A percentile compares a stretch with the other conserved stretches of the same genome.
phyloP scores from a whole-genome alignment of 37 sponge, comb jelly and placozoan genomes.

The Ianthella basta region DNA sequence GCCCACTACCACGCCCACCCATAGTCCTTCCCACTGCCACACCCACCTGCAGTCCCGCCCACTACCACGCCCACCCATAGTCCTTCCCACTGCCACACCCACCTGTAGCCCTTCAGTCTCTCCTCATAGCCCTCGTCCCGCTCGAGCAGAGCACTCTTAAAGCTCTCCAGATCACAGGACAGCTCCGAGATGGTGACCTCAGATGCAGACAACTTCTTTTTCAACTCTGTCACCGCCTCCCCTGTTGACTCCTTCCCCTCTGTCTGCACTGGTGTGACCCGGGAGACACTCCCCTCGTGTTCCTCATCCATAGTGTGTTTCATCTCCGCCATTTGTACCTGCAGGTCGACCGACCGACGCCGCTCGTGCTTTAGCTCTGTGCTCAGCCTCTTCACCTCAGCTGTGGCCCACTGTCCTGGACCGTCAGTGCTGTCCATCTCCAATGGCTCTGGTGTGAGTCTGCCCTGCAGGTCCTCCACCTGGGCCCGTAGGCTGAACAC shows the following conservation, averaged over 20 bases:
- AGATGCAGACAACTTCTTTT: not conserved
- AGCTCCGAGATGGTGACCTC: conserved; percentile 16
- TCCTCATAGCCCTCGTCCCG: conserved; percentile 26
- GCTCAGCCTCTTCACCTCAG: not conserved
- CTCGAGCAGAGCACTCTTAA: conserved; percentile 14
- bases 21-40: too few relatives aligned
- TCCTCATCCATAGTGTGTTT: not conserved
- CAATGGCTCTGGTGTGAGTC: not conserved
- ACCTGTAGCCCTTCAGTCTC: conserved; percentile 13
- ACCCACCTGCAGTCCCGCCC: too few relatives aligned
- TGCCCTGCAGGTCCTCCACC: not conserved
- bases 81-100: not conserved
- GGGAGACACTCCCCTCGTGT: not conserved
- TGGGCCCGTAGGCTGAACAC: not conserved
- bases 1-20: too few relatives aligned
- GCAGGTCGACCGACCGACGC: not conserved
- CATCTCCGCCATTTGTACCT: not conserved
- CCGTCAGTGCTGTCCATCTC: not conserved
- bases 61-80: too few relatives aligned
- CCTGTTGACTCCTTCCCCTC: not conserved
- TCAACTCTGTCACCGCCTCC: not conserved
- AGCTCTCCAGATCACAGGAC: conserved; percentile 22
- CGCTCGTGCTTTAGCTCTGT: not conserved
- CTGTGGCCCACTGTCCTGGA: not conserved
- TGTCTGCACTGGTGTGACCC: not conserved